phyloP scores from a whole-genome alignment of 2,113 vertebrate genomes.

The Rhinogobius similis region DNA sequence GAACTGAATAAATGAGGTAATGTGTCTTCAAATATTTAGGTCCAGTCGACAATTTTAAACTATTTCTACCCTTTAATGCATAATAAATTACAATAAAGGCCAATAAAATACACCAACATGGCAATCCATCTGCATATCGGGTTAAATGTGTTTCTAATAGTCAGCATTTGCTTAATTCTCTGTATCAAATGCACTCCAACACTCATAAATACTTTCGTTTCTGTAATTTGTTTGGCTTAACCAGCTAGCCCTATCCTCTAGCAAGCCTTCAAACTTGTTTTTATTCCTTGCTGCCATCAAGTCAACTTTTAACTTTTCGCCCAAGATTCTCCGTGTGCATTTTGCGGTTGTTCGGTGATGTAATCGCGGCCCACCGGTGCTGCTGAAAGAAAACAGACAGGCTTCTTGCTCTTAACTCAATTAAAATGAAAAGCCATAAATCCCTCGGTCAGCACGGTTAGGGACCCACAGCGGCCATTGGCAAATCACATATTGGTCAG shows the following conservation, averaged over 20 bases:
- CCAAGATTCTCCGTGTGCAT: conserved; percentile 47
- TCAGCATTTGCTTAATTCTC: too few relatives aligned
- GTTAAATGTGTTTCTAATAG: too few relatives aligned
- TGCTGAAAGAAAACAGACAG: conserved; percentile 48
- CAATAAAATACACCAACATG: too few relatives aligned
- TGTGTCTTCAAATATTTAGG: too few relatives aligned
- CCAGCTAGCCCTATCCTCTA: not conserved
- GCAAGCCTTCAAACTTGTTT: conserved; percentile 2
- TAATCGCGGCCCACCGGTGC: conserved; percentile 55
- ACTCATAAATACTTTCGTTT: too few relatives aligned
- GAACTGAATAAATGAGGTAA: too few relatives aligned
- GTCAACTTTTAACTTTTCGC: conserved; percentile 57
- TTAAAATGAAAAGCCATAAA: conserved; percentile 88
- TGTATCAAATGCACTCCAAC: too few relatives aligned
- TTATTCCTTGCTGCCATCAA: conserved; percentile 59
- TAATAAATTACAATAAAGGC: too few relatives aligned
- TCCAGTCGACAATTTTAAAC: too few relatives aligned
- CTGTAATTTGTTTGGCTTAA: too few relatives aligned
- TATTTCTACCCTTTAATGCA: too few relatives aligned
- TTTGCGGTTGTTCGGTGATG: conserved; percentile 67
- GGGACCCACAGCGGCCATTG: conserved; percentile 76
- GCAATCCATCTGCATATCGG: too few relatives aligned
- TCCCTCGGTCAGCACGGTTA: conserved; percentile 81
- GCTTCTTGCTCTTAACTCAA: conserved; percentile 74
- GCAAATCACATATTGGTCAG: conserved; percentile 86